phyloP scores from a whole-genome alignment of 2,113 vertebrate genomes.

The Phylloscopus trochiloides region DNA sequence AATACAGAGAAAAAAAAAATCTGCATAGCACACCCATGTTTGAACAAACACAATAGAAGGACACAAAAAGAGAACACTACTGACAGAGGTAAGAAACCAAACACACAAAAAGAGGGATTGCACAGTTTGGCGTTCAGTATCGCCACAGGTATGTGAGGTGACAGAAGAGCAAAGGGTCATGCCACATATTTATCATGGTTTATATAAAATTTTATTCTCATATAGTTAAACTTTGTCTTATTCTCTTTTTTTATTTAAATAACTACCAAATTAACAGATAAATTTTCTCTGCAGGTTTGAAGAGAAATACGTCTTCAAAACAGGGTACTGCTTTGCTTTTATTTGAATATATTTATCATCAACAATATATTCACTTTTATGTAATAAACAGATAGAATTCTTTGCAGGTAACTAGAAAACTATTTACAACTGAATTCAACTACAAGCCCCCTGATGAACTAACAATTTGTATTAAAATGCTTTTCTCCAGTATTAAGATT shows the following conservation, averaged over 20 bases:
- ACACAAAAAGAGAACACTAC: neutral
- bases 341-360: neutral
- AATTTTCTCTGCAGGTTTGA: neutral
- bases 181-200: neutral
- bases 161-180: neutral
- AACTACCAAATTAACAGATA: neutral
- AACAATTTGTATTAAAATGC: neutral
- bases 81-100: neutral
- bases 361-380: neutral
- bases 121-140: neutral
- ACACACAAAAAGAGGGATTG: neutral
- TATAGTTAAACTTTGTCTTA: neutral
- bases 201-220: neutral
- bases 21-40: neutral
- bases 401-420: neutral
- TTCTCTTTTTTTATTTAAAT: neutral
- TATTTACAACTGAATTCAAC: neutral
- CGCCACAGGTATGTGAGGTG: accelerated
- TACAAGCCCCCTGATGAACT: neutral
- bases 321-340: neutral
- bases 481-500: neutral
- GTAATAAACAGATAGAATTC: neutral
- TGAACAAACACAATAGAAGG: neutral
- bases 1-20: neutral
- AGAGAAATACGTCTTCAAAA: neutral